Conservation (phyloP, 2,888 invertebrate genomes). For the Allolobophora icterica region DNA sequence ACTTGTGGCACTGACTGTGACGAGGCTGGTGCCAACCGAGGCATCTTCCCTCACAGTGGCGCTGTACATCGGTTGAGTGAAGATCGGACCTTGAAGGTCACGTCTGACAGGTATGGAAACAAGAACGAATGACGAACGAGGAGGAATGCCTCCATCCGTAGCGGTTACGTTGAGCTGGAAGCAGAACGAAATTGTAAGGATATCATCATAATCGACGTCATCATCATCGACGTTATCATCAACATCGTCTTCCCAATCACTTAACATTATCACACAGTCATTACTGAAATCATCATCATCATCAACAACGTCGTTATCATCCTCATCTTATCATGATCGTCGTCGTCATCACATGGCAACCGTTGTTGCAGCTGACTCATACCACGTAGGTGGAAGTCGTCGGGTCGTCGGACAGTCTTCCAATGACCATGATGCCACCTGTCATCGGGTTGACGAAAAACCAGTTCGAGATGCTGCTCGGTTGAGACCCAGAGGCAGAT, state of each 20-base stretch:
- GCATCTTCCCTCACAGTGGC: constrained; percentile 48
- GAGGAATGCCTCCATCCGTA: constrained; percentile 51
- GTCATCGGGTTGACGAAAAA: constrained; percentile 83
- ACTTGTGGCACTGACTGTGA: constrained; percentile 74
- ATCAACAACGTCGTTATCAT: neutral
- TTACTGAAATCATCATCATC: neutral
- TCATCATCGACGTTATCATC: too few relatives aligned
- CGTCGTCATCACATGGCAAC: neutral
- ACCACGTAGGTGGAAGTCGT: neutral
- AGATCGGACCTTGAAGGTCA: constrained; percentile 51
- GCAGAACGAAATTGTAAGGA: neutral
- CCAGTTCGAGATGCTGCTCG: constrained; percentile 76
- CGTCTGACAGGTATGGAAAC: constrained; percentile 54
- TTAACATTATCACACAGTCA: too few relatives aligned
- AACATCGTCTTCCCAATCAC: too few relatives aligned
- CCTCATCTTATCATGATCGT: neutral
- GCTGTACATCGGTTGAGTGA: constrained; percentile 43
- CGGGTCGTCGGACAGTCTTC: constrained; percentile 49
- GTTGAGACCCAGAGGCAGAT: constrained; percentile 46
- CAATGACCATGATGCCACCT: constrained; percentile 69
- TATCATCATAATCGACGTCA: neutral
- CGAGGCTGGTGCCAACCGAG: constrained; percentile 70
- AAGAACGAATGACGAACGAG: constrained; percentile 47
- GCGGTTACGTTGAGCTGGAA: constrained; percentile 52
- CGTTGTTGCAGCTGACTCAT: neutral